Evolutionary conservation across 1,140 invertebrate genomes (phyloP).

Genomic region (Chironomus striatipennis): DNA sequence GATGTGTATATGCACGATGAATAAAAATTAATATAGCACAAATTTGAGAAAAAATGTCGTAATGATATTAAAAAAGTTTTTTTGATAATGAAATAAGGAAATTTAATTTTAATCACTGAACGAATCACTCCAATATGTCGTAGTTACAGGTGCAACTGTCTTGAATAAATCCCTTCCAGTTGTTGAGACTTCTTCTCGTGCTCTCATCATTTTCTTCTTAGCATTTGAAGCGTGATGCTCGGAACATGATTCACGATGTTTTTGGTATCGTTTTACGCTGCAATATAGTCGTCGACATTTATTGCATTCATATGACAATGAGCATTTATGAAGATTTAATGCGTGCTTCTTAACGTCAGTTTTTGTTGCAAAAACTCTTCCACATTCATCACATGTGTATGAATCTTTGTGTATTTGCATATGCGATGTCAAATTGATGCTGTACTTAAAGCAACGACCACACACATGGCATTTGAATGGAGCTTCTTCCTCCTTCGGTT

Average conservation of each 20-base stretch:
- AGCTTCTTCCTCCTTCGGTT: constrained; percentile 54
- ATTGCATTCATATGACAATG: constrained; percentile 32
- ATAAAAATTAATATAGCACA: constrained; percentile 3
- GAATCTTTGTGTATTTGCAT: constrained; percentile 37
- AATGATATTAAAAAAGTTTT: neutral
- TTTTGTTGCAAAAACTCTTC: constrained; percentile 32
- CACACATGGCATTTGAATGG: constrained; percentile 38
- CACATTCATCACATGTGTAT: constrained; percentile 32
- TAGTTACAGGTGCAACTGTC: constrained; percentile 40
- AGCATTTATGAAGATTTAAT: constrained; percentile 32
- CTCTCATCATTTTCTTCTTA: constrained; percentile 22
- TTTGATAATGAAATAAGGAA: neutral
- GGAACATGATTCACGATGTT: constrained; percentile 30
- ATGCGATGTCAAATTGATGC: constrained; percentile 37
- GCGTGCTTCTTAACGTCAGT: constrained; percentile 35
- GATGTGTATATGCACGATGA: neutral
- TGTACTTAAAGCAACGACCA: constrained; percentile 38
- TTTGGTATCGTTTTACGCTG: constrained; percentile 30
- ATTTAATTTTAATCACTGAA: constrained; percentile 39
- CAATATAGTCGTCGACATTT: constrained; percentile 37
- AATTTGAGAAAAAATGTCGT: neutral
- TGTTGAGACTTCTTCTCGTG: constrained; percentile 25
- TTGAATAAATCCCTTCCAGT: constrained; percentile 40
- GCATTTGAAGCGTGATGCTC: neutral
- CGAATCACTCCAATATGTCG: constrained; percentile 43